Evolutionary conservation across 1,140 invertebrate species (phyloP).

Genomic region (Alviniconcha marisindica): DNA sequence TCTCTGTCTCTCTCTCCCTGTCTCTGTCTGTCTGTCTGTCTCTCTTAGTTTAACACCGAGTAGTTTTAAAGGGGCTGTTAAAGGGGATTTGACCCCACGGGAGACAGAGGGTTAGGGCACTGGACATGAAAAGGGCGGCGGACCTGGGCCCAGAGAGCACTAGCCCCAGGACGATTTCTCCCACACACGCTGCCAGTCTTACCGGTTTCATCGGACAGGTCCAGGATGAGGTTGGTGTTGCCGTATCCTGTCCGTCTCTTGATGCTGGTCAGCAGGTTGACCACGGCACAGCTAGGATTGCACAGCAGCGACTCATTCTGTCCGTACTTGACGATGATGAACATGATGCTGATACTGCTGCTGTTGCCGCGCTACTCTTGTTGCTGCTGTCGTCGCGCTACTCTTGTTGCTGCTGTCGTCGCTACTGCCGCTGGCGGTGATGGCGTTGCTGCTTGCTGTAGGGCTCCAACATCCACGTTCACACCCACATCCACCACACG

Average conservation of each 20-base stretch:
- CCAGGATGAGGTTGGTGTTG: slow-evolving; percentile 62
- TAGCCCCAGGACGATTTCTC: not conserved
- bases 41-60: not conserved
- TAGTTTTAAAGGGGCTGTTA: not conserved
- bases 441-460: too few species aligned
- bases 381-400: too few species aligned
- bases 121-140: not conserved
- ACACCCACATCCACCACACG: too few species aligned
- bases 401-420: too few species aligned
- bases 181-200: slow-evolving; percentile 1
- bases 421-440: too few species aligned
- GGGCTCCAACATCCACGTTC: too few species aligned
- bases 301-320: slow-evolving; percentile 69
- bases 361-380: too few species aligned
- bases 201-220: slow-evolving; percentile 74
- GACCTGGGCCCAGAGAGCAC: not conserved
- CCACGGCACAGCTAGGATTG: slow-evolving; percentile 70
- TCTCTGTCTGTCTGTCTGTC: not conserved
- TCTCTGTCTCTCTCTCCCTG: not conserved
- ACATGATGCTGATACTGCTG: slow-evolving; percentile 66
- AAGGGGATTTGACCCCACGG: too few species aligned
- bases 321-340: slow-evolving; percentile 72
- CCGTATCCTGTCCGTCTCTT: slow-evolving; percentile 67
- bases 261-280: slow-evolving; percentile 71
- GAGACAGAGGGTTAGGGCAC: not conserved